phyloP scores from a whole-genome alignment of 2,797 vertebrate genomes.

The Australoheros facetus region DNA sequence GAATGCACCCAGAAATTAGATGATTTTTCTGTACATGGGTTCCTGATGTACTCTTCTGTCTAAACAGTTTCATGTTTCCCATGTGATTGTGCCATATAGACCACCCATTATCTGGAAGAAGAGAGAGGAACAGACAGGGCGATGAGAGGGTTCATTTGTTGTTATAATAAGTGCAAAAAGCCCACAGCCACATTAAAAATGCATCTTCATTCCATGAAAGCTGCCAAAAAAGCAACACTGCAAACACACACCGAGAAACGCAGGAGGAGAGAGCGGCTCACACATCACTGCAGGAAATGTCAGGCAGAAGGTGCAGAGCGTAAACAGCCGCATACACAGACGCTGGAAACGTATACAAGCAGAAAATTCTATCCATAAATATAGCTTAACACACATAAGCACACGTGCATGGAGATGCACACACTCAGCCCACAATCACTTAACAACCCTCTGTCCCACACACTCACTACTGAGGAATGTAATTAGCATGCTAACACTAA shows the following conservation, averaged over 20 bases:
- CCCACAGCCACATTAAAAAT: conserved; percentile 37
- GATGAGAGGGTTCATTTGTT: conserved; percentile 38
- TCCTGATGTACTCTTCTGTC: conserved; percentile 30
- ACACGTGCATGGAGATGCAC: conserved; percentile 8
- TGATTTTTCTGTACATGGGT: conserved; percentile 27
- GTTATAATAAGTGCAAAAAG: conserved; percentile 13
- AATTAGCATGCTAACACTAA: conserved; percentile 63
- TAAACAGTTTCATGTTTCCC: conserved; percentile 51
- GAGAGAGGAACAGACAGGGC: conserved; percentile 11
- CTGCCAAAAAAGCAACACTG: conserved; percentile 25
- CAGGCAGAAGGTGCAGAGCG: conserved; percentile 1
- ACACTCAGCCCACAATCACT: conserved; percentile 18
- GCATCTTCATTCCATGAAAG: conserved; percentile 1
- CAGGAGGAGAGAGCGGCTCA: neutral
- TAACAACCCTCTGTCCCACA: conserved; percentile 33
- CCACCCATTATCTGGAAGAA: conserved; percentile 44
- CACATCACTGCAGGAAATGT: neutral
- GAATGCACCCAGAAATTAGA: conserved; percentile 7
- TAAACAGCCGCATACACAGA: conserved; percentile 54
- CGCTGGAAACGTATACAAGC: conserved; percentile 44
- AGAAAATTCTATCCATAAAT: conserved; percentile 41
- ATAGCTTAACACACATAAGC: conserved; percentile 31
- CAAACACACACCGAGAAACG: neutral
- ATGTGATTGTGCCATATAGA: conserved; percentile 29
- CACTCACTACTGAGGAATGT: conserved; percentile 73